A percentile compares a stretch with the other conserved stretches of the same genome.
phyloP scores from a whole-genome alignment of 2,113 vertebrate genomes.

The Platichthys stellatus region DNA sequence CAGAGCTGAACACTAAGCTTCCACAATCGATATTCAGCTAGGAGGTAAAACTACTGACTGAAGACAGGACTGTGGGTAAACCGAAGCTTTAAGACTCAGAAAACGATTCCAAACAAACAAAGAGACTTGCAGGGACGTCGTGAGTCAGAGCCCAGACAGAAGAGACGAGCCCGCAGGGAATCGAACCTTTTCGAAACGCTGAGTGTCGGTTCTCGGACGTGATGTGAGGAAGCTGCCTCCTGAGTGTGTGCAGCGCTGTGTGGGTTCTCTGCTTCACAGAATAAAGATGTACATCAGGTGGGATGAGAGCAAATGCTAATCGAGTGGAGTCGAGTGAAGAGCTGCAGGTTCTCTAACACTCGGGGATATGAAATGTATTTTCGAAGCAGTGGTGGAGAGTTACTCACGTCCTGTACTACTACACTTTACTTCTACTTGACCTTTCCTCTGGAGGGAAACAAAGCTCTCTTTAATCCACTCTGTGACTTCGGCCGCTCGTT shows the following conservation, averaged over 20 bases:
- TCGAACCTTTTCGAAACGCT: conserved; percentile 36
- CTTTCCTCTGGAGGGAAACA: no score
- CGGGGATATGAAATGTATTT: no score
- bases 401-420: no score
- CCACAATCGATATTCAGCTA: conserved; percentile 13
- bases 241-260: conserved; percentile 19
- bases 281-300: conserved; percentile 40
- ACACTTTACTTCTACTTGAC: no score
- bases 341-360: background rate
- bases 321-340: conserved; percentile 6
- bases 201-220: conserved; percentile 10
- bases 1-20: background rate
- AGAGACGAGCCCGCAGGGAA: conserved; percentile 35
- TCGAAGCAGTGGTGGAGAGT: no score
- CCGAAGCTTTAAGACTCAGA: conserved; percentile 18
- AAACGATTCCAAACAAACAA: conserved; percentile 8
- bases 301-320: conserved; percentile 53
- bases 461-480: no score
- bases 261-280: conserved; percentile 32
- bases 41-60: background rate
- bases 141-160: conserved; percentile 46
- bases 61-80: background rate
- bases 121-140: background rate
- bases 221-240: background rate
- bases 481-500: no score